A percentile compares a stretch with the other conserved stretches of the same genome.
Conservation (phyloP, 2,113 vertebrate species). For the Cololabis saira region DNA sequence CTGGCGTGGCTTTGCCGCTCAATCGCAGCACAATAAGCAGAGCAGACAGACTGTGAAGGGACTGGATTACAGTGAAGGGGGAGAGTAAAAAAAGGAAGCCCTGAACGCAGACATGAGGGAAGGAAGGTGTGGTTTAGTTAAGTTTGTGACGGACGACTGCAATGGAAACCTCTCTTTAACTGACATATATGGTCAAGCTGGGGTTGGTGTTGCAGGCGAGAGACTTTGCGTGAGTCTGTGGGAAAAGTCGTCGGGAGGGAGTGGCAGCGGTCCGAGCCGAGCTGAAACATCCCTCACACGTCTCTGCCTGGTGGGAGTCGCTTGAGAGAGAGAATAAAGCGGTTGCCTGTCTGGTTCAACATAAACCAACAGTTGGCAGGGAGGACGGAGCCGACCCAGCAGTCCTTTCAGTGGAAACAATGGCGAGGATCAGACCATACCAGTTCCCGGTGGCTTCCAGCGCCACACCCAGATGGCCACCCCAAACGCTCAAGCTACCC, state of each 20-base stretch:
- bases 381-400: conserved; percentile 42
- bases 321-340: conserved; percentile 39
- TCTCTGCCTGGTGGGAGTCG: conserved; percentile 31
- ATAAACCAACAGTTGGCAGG: conserved; percentile 54
- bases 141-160: conserved; percentile 8
- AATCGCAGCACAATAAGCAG: conserved; percentile 56
- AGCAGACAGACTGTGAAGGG: conserved; percentile 51
- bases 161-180: conserved; percentile 62
- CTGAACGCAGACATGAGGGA: conserved; percentile 39
- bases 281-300: conserved; percentile 36
- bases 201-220: conserved; percentile 27
- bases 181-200: conserved; percentile 40
- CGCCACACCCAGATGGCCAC: conserved; percentile 37
- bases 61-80: conserved; percentile 27
- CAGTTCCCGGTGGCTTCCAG: conserved; percentile 22
- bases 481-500: conserved; percentile 30
- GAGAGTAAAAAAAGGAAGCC: conserved; percentile 45
- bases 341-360: conserved; percentile 39
- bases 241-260: conserved; percentile 53
- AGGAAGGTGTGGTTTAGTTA: conserved; percentile 65
- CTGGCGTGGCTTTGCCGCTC: conserved; percentile 61
- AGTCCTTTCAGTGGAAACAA: conserved; percentile 54
- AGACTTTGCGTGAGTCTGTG: conserved; percentile 49
- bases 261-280: conserved; percentile 39
- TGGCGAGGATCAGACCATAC: conserved; percentile 50